Conservation (phyloP, 2,888 invertebrate species). For the Agonum fuliginosum region DNA sequence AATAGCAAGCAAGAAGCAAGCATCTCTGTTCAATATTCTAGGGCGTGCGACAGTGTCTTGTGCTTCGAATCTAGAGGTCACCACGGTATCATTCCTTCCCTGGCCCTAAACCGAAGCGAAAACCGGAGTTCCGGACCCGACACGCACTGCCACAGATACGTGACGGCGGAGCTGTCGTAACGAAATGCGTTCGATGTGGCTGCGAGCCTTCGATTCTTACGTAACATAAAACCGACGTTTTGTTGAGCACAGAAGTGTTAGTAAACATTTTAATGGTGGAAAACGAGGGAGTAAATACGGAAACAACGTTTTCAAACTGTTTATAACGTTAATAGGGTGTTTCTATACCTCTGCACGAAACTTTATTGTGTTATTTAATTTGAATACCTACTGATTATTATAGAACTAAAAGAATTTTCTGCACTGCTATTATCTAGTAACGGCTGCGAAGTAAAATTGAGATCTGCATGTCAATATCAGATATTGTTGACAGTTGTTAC, state of each 20-base stretch:
- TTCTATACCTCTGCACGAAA: too few species aligned
- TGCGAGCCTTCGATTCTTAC: background rate
- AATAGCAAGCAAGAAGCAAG: conserved; percentile 23
- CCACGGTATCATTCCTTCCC: conserved; percentile 14
- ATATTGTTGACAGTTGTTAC: too few species aligned
- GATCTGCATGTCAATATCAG: too few species aligned
- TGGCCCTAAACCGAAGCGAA: background rate
- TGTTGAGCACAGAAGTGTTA: too few species aligned
- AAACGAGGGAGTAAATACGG: background rate
- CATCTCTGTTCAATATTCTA: conserved; percentile 32
- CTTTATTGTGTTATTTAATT: too few species aligned
- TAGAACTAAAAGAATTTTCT: too few species aligned
- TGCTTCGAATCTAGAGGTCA: conserved; percentile 25
- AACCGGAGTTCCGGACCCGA: conserved; percentile 18
- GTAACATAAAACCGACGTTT: background rate
- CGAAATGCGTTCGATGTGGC: background rate
- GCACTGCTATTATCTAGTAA: too few species aligned
- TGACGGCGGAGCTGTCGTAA: background rate
- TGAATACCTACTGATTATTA: too few species aligned
- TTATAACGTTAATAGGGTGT: too few species aligned
- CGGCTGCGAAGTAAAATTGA: too few species aligned
- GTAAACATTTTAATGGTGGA: too few species aligned
- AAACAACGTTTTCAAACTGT: too few species aligned
- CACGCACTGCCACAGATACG: conserved; percentile 19
- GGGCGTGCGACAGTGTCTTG: background rate